A percentile compares a stretch with the other conserved stretches of the same genome.
phyloP scores from a whole-genome alignment of 2,797 vertebrate genomes.

The Pitangus sulphuratus region DNA sequence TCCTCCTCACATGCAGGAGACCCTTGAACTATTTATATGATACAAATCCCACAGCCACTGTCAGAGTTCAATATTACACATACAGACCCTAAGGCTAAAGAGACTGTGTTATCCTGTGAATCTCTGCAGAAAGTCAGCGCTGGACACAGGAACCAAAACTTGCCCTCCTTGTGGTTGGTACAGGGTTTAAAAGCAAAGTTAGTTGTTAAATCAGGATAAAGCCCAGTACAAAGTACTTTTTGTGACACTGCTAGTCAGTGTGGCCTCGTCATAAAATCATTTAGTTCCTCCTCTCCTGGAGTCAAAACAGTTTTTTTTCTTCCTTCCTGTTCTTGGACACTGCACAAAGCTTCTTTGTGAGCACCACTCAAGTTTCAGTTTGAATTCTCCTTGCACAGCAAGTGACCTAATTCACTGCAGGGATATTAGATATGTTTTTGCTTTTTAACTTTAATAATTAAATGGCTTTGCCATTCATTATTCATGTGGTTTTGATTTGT shows the following conservation, averaged over 20 bases:
- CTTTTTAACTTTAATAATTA: conserved; percentile 63
- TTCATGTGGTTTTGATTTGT: conserved; percentile 53
- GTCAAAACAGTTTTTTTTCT: neutral
- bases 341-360: conserved; percentile 45
- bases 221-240: neutral
- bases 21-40: neutral
- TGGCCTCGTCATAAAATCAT: neutral
- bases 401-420: conserved; percentile 61
- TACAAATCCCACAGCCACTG: neutral
- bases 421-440: neutral
- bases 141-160: neutral
- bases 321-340: neutral
- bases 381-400: conserved; percentile 39
- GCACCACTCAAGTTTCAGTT: conserved; percentile 24
- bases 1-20: neutral
- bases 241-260: neutral
- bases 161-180: neutral
- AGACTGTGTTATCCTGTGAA: neutral
- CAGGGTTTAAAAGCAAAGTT: neutral
- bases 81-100: neutral
- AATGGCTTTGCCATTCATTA: conserved; percentile 53
- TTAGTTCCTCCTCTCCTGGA: neutral
- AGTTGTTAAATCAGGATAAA: neutral
- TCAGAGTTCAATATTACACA: neutral
- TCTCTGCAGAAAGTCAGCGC: neutral